Evolutionary conservation across 2,888 invertebrate genomes (phyloP).

Genomic region (Beris chalybata): DNA sequence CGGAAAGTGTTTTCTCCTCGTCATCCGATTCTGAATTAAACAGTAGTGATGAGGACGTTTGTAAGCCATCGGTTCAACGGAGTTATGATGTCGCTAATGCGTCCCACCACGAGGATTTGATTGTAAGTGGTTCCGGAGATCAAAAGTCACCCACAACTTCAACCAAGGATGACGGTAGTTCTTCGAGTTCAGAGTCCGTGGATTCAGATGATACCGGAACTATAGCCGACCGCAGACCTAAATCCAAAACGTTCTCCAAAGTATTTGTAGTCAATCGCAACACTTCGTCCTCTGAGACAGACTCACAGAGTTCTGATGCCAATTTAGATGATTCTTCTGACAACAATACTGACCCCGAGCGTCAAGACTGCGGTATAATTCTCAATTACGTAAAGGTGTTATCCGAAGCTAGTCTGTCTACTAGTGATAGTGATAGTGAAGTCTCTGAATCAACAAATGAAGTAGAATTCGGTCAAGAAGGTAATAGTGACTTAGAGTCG

Average conservation of each 20-base stretch:
- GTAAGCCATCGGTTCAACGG: slow-evolving; percentile 48
- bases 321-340: slow-evolving; percentile 65
- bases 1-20: slow-evolving; percentile 63
- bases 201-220: slow-evolving; percentile 62
- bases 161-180: slow-evolving; percentile 47
- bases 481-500: slow-evolving; percentile 40
- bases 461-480: slow-evolving; percentile 45
- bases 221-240: slow-evolving; percentile 60
- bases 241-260: slow-evolving; percentile 62
- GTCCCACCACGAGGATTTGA: slow-evolving; percentile 40
- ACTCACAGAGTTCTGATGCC: slow-evolving; percentile 61
- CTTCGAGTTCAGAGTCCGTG: slow-evolving; percentile 51
- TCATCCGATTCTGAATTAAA: slow-evolving; percentile 57
- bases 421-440: slow-evolving; percentile 36
- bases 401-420: slow-evolving; percentile 36
- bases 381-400: slow-evolving; percentile 51
- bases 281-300: slow-evolving; percentile 62
- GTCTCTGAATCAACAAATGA: slow-evolving; percentile 43
- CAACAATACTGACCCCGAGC: slow-evolving; percentile 62
- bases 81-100: slow-evolving; percentile 50
- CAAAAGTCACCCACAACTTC: slow-evolving; percentile 50
- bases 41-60: slow-evolving; percentile 42
- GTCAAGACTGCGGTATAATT: slow-evolving; percentile 57
- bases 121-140: slow-evolving; percentile 36
- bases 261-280: slow-evolving; percentile 69